These are phyloP conservation scores for Folsomia candida DNA, from an alignment of 2,888 invertebrate species.

Conservation along the genomic window DNA sequence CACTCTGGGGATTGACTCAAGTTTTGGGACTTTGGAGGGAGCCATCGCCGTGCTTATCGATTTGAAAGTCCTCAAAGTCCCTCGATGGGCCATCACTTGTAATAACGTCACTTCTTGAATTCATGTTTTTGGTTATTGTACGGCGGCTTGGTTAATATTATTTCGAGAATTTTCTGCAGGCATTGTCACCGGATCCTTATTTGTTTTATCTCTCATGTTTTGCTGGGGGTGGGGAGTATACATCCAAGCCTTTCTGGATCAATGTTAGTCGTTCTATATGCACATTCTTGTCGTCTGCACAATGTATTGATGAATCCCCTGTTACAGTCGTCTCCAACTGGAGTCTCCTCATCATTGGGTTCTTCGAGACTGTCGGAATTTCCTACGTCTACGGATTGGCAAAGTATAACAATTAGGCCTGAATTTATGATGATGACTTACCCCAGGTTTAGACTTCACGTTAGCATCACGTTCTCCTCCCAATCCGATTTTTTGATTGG, in stretches of 20 bases:
- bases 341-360: slow-evolving; percentile 28
- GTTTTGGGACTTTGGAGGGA: slow-evolving; percentile 34
- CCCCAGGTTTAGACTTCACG: too few relatives aligned
- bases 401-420: too few relatives aligned
- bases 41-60: slow-evolving; percentile 23
- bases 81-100: slow-evolving; percentile 22
- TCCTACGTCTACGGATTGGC: slow-evolving; percentile 33
- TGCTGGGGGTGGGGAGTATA: slow-evolving; percentile 31
- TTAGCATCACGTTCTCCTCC: too few relatives aligned
- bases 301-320: neutral
- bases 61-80: slow-evolving; percentile 8
- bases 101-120: slow-evolving; percentile 2
- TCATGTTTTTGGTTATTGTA: neutral
- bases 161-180: slow-evolving; percentile 12
- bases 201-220: slow-evolving; percentile 17
- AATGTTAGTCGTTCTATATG: slow-evolving; percentile 17
- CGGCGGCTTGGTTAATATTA: neutral
- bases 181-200: slow-evolving; percentile 11
- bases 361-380: slow-evolving; percentile 25
- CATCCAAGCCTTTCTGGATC: slow-evolving; percentile 32
- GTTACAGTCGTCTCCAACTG: slow-evolving; percentile 31
- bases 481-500: too few relatives aligned
- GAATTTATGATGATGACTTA: too few relatives aligned
- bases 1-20: slow-evolving; percentile 33
- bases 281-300: too few relatives aligned